These are phyloP conservation scores for Onychomys arenicola DNA, from an alignment of 2,797 vertebrate genomes.

Conservation along the genomic window DNA sequence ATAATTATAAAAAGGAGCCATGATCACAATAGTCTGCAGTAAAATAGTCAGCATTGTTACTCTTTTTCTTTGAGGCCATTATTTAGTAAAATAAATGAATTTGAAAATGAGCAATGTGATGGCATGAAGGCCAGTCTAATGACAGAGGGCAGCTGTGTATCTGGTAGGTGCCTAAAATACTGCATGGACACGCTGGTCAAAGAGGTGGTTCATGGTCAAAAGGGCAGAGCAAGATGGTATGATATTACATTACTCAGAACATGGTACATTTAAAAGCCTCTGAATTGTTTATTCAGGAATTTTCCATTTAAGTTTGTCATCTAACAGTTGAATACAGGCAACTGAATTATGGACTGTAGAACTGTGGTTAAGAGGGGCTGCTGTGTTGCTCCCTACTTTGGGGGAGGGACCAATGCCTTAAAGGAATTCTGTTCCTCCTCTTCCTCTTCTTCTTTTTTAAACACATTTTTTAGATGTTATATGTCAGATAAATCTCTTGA, in stretches of 20 bases:
- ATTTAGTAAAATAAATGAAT: no score
- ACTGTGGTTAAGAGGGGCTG: not conserved
- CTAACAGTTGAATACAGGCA: no score
- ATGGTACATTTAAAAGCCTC: not conserved
- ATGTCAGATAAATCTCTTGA: constrained; percentile 61
- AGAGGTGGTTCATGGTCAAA: not conserved
- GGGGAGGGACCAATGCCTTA: not conserved
- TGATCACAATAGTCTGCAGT: not conserved
- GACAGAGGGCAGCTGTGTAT: not conserved
- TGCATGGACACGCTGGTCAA: not conserved
- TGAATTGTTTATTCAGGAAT: not conserved
- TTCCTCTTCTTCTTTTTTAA: not conserved
- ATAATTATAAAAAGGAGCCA: not conserved
- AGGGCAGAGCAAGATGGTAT: not conserved
- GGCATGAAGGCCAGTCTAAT: not conserved
- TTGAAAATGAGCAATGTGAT: not conserved
- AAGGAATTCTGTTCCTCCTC: constrained; percentile 47
- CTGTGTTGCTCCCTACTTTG: not conserved
- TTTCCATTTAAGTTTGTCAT: not conserved
- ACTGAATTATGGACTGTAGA: not conserved
- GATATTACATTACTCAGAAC: not conserved
- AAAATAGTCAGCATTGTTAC: not conserved
- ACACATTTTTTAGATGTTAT: constrained; percentile 72
- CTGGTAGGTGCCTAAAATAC: not conserved
- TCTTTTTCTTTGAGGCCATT: constrained; percentile 10